These are phyloP conservation scores for Sapajus apella DNA, from an alignment of 2,113 vertebrate species.

Conservation along the genomic window DNA sequence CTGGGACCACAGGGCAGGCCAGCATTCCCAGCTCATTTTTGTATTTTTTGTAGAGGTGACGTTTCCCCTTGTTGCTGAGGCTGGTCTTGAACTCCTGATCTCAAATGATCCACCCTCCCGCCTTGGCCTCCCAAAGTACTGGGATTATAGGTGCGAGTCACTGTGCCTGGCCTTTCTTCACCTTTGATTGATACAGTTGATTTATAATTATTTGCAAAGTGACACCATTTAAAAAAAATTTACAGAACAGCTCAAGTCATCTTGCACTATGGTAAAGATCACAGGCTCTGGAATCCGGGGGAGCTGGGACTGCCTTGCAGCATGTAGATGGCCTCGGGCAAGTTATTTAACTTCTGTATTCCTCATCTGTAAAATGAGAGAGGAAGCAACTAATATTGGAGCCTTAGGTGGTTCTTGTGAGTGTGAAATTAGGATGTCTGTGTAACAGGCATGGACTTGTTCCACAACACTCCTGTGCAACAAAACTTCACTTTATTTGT, in stretches of 20 bases:
- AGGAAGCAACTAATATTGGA: not conserved
- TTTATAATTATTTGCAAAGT: slow-evolving; percentile 20
- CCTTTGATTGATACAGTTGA: not conserved
- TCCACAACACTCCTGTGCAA: not conserved
- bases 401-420: not conserved
- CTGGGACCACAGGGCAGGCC: too few relatives aligned
- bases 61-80: too few relatives aligned
- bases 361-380: not conserved
- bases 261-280: not conserved
- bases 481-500: not conserved
- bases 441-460: not conserved
- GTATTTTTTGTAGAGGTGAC: too few relatives aligned
- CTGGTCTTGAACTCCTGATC: too few relatives aligned
- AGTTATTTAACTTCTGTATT: not conserved
- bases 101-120: too few relatives aligned
- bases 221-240: not conserved
- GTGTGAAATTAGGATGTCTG: not conserved
- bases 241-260: not conserved
- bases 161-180: not conserved
- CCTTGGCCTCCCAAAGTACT: too few relatives aligned
- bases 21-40: too few relatives aligned
- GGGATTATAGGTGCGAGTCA: too few relatives aligned
- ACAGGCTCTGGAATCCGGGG: not conserved
- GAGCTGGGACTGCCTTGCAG: not conserved
- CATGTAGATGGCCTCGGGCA: not conserved